Evolutionary conservation across 2,888 invertebrate species (phyloP).

Genomic region (Atrina japonica): DNA sequence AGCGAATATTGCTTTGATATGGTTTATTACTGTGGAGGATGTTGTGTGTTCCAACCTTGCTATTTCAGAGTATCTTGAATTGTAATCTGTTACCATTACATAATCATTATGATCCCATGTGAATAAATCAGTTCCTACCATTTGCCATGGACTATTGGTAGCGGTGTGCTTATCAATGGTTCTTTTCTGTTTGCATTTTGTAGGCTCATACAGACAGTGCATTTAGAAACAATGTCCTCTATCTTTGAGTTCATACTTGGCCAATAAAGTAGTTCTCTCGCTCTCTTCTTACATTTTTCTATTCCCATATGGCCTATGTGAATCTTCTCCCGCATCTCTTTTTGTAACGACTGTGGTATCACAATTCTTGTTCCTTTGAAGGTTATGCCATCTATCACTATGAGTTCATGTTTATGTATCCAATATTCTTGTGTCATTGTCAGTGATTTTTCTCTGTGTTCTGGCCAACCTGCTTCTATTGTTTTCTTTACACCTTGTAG

Average conservation of each 20-base stretch:
- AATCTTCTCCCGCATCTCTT: constrained; percentile 2
- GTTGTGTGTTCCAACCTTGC: not conserved
- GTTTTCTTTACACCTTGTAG: no score
- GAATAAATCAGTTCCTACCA: not conserved
- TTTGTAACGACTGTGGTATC: not conserved
- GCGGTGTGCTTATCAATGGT: not conserved
- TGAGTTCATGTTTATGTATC: not conserved
- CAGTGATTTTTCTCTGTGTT: not conserved
- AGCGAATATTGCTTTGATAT: not conserved
- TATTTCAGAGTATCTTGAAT: not conserved
- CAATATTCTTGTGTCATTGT: not conserved
- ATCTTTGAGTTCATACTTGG: no score
- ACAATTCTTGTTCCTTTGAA: not conserved
- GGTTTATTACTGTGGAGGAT: not conserved
- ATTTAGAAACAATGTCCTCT: no score
- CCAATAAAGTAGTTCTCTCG: not conserved
- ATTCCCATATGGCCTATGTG: constrained; percentile 7
- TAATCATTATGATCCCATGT: not conserved
- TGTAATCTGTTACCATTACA: not conserved
- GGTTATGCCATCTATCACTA: not conserved
- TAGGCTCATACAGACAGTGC: not conserved
- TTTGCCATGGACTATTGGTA: not conserved
- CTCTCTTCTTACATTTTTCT: not conserved
- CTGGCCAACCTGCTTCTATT: not conserved
- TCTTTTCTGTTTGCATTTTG: not conserved